Conservation (phyloP, 2,888 invertebrate species). For the Ochropleura leucogaster region DNA sequence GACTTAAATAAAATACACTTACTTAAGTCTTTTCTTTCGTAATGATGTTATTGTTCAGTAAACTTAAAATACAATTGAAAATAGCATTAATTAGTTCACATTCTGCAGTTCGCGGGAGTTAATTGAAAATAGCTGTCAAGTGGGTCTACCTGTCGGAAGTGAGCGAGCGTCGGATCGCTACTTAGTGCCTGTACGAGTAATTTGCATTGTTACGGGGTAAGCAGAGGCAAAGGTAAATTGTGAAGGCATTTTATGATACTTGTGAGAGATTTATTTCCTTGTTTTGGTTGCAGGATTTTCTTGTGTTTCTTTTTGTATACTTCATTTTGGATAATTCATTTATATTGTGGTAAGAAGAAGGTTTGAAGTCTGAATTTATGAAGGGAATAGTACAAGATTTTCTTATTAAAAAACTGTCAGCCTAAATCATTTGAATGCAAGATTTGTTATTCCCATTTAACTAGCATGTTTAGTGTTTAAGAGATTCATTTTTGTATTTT, state of each 20-base stretch:
- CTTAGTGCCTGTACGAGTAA: slow-evolving; percentile 61
- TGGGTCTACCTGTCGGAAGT: slow-evolving; percentile 66
- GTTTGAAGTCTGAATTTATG: not conserved
- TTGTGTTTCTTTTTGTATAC: no score
- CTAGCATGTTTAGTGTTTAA: no score
- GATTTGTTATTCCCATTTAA: no score
- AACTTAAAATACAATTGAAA: slow-evolving; percentile 43
- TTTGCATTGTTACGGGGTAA: slow-evolving; percentile 46
- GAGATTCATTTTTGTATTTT: no score
- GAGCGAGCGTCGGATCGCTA: slow-evolving; percentile 62
- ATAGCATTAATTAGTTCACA: slow-evolving; percentile 43
- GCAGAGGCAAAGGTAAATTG: slow-evolving; percentile 27
- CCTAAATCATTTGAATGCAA: no score
- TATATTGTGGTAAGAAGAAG: no score
- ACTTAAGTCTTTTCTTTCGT: not conserved
- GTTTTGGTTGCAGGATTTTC: not conserved
- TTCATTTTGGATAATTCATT: no score
- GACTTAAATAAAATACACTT: not conserved
- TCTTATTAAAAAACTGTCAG: no score
- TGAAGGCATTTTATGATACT: slow-evolving; percentile 9
- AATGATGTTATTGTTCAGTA: slow-evolving; percentile 25
- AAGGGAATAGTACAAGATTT: no score
- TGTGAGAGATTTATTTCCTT: not conserved
- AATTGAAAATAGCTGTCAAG: slow-evolving; percentile 76
- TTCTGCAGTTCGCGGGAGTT: slow-evolving; percentile 50